Conservation (phyloP, 2,113 vertebrate species). For the Planiliza haematocheilus region DNA sequence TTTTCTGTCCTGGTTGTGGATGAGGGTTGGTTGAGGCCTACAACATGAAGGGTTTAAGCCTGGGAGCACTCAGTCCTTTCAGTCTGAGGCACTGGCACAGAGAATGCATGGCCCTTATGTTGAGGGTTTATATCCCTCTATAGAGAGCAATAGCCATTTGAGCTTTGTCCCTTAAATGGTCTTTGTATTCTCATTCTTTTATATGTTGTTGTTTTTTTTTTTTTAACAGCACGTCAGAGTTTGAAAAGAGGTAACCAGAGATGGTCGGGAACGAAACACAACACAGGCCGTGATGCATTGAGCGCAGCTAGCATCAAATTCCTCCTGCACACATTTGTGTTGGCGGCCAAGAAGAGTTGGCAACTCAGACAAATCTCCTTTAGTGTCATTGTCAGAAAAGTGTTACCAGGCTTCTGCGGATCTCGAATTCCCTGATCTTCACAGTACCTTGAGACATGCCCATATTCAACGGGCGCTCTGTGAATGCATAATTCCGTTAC, state of each 20-base stretch:
- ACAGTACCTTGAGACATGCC: not conserved
- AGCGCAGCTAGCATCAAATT: not conserved
- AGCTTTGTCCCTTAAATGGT: not conserved
- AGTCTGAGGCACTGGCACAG: not conserved
- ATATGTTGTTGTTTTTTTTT: not conserved
- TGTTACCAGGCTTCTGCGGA: not conserved
- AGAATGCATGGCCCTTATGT: not conserved
- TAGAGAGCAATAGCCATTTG: too few species aligned
- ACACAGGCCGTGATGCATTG: not conserved
- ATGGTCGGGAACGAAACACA: not conserved
- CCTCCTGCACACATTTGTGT: not conserved
- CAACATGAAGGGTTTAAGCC: not conserved
- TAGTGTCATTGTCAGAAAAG: not conserved
- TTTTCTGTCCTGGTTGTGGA: not conserved
- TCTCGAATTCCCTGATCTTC: not conserved
- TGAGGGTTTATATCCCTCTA: too few species aligned
- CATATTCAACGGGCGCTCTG: not conserved
- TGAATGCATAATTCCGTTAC: conserved; percentile 1
- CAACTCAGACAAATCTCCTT: not conserved
- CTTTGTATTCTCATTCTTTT: not conserved
- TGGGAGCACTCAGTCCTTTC: not conserved
- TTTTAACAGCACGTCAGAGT: too few species aligned
- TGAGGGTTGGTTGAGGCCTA: not conserved
- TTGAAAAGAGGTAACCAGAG: not conserved
- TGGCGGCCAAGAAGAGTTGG: not conserved